Percentiles rank a stretch among this genome's conserved stretches.
Conservation (phyloP, 2,113 vertebrate genomes). For the Cyprinus carpio region DNA sequence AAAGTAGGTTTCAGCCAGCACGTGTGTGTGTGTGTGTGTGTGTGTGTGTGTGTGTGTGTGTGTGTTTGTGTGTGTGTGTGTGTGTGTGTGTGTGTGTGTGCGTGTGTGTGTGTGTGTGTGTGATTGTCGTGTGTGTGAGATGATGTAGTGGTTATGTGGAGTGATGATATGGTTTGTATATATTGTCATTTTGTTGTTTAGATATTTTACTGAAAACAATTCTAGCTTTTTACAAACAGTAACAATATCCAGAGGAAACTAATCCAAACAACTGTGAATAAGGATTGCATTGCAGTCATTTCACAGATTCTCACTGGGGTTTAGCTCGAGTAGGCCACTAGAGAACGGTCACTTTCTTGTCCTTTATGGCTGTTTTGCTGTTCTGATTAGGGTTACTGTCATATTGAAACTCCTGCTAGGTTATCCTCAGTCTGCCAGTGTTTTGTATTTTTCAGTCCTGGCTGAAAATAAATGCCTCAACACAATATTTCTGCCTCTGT, state of each 20-base stretch:
- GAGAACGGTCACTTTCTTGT: background rate
- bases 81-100: background rate
- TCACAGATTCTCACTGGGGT: background rate
- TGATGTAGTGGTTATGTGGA: no score
- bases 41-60: background rate
- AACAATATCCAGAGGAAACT: no score
- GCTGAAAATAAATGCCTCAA: background rate
- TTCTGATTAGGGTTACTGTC: background rate
- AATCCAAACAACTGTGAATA: background rate
- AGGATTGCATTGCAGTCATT: background rate
- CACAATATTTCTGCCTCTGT: background rate
- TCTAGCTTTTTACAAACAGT: background rate
- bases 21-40: background rate
- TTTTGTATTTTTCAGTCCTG: background rate
- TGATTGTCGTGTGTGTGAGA: no score
- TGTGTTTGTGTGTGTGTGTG: background rate
- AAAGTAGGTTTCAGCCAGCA: slow-evolving; percentile 72
- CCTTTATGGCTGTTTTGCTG: background rate
- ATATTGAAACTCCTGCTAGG: no score
- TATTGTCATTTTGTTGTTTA: no score
- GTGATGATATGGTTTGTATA: no score
- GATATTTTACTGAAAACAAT: background rate
- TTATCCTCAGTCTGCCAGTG: background rate
- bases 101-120: background rate
- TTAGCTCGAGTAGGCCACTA: background rate